These are phyloP conservation scores for Acropora tenuis DNA, from an alignment of 64 coral and sea anemone genomes.

Conservation along the genomic window DNA sequence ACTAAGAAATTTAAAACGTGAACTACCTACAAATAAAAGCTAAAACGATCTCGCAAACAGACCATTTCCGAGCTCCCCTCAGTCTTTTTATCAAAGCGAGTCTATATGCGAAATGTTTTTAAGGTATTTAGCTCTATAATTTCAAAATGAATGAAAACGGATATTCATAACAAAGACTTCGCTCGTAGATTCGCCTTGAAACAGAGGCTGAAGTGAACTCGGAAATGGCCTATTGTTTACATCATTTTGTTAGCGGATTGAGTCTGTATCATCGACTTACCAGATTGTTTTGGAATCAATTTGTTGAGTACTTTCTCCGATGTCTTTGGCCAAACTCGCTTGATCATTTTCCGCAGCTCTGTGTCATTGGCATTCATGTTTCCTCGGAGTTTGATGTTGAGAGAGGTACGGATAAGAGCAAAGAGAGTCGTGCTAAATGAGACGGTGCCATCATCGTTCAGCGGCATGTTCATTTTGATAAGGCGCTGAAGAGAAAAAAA, in stretches of 20 bases:
- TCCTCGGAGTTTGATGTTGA: constrained; percentile 91
- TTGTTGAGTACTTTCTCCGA: constrained; percentile 78
- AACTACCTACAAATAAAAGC: no score
- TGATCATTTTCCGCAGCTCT: constrained; percentile 91
- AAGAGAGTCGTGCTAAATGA: constrained; percentile 91
- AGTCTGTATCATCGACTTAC: constrained; percentile 33
- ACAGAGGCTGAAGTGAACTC: no score
- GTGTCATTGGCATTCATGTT: constrained; percentile 99
- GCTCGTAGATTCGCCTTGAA: no score
- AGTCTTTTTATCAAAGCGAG: no score
- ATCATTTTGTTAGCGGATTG: background rate
- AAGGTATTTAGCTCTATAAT: no score
- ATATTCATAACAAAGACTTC: no score
- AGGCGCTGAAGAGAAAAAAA: constrained; percentile 53
- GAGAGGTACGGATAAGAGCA: constrained; percentile 89
- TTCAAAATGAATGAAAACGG: no score
- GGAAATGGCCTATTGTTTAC: no score
- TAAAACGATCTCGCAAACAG: no score
- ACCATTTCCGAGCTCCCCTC: no score
- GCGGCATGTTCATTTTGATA: constrained; percentile 97
- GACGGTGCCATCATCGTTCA: constrained; percentile 81
- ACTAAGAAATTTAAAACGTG: background rate
- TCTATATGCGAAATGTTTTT: no score
- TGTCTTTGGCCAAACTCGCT: constrained; percentile 85
- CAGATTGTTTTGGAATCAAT: constrained; percentile 94